phyloP scores from a whole-genome alignment of 2,888 invertebrate species.

The Cosmia pyralina region DNA sequence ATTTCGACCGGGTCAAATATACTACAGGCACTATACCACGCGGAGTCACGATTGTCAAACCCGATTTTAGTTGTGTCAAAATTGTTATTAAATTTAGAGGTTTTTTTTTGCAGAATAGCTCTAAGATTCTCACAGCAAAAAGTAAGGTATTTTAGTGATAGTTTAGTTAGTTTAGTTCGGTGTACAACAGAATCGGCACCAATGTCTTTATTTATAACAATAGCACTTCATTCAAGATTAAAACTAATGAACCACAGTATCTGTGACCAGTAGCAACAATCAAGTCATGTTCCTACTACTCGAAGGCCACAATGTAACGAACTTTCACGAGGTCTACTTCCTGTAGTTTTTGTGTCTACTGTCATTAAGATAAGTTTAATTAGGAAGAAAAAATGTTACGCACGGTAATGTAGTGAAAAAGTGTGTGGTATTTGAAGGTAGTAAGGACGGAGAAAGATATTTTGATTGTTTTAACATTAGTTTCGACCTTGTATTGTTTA shows the following conservation, averaged over 20 bases:
- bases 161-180: too few species aligned
- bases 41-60: too few species aligned
- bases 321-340: conserved; percentile 72
- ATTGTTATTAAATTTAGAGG: too few species aligned
- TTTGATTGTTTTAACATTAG: conserved; percentile 7
- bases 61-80: too few species aligned
- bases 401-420: conserved; percentile 29
- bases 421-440: conserved; percentile 34
- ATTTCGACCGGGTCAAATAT: too few species aligned
- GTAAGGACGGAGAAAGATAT: conserved; percentile 47
- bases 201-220: conserved; percentile 22
- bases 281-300: conserved; percentile 38
- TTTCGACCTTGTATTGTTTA: conserved; percentile 26
- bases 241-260: conserved; percentile 34
- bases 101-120: too few species aligned
- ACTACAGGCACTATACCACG: too few species aligned
- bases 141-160: too few species aligned
- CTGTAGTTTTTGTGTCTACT: conserved; percentile 68
- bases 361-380: conserved; percentile 51
- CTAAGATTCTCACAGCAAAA: too few species aligned
- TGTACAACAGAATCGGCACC: too few species aligned
- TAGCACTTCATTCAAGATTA: conserved; percentile 6
- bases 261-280: conserved; percentile 30
- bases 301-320: conserved; percentile 64
- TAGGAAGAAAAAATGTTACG: conserved; percentile 45